Conservation (phyloP, 2,797 vertebrate genomes). For the Novumbra hubbsi region DNA sequence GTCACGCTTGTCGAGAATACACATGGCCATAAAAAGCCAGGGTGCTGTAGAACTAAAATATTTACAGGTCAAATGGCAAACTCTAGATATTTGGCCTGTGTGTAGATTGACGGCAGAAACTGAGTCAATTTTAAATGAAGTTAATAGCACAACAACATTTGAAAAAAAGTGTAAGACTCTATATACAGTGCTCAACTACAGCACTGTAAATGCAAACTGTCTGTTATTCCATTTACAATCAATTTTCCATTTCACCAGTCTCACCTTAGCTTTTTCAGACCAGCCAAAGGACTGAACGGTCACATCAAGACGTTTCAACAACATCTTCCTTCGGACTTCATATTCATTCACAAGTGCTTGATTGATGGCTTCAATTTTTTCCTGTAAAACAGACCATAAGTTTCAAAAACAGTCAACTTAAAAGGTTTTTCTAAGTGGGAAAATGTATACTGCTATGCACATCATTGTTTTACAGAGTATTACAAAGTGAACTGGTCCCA, state of each 20-base stretch:
- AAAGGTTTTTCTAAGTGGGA: background rate
- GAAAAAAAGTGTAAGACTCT: background rate
- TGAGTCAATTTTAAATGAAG: too few species aligned
- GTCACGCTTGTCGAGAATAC: too few species aligned
- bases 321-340: slow-evolving; percentile 92
- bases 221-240: too few species aligned
- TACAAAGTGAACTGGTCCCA: slow-evolving; percentile 94
- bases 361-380: slow-evolving; percentile 96
- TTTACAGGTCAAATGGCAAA: too few species aligned
- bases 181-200: background rate
- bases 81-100: too few species aligned
- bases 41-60: too few species aligned
- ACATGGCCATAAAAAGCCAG: background rate
- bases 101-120: too few species aligned
- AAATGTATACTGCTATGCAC: background rate
- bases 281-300: slow-evolving; percentile 98
- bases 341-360: slow-evolving; percentile 95
- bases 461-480: slow-evolving; percentile 22
- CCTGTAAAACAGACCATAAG: slow-evolving; percentile 70
- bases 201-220: background rate
- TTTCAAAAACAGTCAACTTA: background rate
- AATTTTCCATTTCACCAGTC: background rate
- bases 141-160: too few species aligned
- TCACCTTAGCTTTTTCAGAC: slow-evolving; percentile 96
- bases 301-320: slow-evolving; percentile 95